Base-by-base conservation (phyloP, 2,888 invertebrate species). In the Apoderus coryli region DNA sequence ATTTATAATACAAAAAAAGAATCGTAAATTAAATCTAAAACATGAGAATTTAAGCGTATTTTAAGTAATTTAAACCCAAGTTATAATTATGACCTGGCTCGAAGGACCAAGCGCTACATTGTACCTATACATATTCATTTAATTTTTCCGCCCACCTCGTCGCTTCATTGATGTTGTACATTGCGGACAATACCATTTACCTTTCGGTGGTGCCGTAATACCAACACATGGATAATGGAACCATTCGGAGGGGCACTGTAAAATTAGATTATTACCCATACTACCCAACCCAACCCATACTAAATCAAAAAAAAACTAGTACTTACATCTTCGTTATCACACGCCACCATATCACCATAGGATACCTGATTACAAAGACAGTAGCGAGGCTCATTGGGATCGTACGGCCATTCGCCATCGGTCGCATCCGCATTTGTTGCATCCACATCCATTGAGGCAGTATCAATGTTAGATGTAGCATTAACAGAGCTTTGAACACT, bases 191-290 rank as follows among this genome's bases (percentile, higher is more conserved):
- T 85, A 96, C 98, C 98, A 98, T 59, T 95, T 95, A 32, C 95
- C 93, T 57, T 92, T 90, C 0, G 98, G 96, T 24, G 93, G 86
- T 32, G 89, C 85, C 0, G 85, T 82, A 44, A 98, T 85, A 27
- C 88, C 89, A 29, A 98, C 96, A 57, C 98, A 98, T 4, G 85
- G 85, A 63, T 95, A 96, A 63, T 98, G 96, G 63, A 96, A 98
- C 98, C 98, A 98, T 59, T 96, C 93, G 52, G 86, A 89, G 2
- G 89, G 89, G 59, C 96, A 98, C 84, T 88, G 65, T 36, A 68
- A 19, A 19, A 19, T 19, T 7, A 19, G 6, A 19, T 19, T 19
- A 7, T 19, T 19, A n/a, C n/a, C 19, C 19, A n/a, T 7, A 19
- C 7, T 19, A n/a, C n/a, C 6, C 19, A n/a, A 19, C 7, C 19